These are phyloP conservation scores for Rhodophaea formosa DNA, from an alignment of 2,888 invertebrate species.

Conservation along the genomic window DNA sequence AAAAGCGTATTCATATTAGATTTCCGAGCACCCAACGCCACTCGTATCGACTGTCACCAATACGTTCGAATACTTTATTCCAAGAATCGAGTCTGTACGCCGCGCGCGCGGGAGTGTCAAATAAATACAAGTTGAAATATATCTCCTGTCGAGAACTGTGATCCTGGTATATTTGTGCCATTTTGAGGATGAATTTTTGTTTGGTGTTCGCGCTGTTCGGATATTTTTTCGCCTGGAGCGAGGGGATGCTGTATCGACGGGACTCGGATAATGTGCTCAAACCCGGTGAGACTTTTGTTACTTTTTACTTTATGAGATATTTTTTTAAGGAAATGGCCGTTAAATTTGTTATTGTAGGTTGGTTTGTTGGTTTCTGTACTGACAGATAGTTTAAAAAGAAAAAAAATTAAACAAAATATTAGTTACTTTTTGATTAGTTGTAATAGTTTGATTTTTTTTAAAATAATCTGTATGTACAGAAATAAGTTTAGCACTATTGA, in stretches of 20 bases:
- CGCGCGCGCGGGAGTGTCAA: slow-evolving; percentile 61
- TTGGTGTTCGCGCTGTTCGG: slow-evolving; percentile 68
- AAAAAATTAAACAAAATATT: no score
- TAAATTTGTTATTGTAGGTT: no score
- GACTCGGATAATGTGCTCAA: slow-evolving; percentile 71
- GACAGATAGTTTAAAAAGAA: no score
- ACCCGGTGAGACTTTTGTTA: slow-evolving; percentile 55
- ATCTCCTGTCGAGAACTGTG: slow-evolving; percentile 63
- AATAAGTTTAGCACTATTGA: slow-evolving; percentile 39
- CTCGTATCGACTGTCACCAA: slow-evolving; percentile 16
- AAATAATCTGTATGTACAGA: no score
- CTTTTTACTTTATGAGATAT: slow-evolving; percentile 21
- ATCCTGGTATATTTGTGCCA: slow-evolving; percentile 65
- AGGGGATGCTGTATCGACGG: slow-evolving; percentile 67
- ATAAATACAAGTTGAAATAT: slow-evolving; percentile 77
- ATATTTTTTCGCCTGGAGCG: slow-evolving; percentile 62
- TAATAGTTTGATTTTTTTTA: no score
- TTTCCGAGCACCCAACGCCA: slow-evolving; percentile 70
- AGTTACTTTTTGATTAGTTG: no score
- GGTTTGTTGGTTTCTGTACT: no score
- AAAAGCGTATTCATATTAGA: slow-evolving; percentile 79
- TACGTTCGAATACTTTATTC: slow-evolving; percentile 65
- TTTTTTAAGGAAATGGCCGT: not conserved
- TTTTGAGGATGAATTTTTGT: slow-evolving; percentile 75
- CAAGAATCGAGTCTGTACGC: slow-evolving; percentile 64